Base-by-base conservation (phyloP, 2,113 vertebrate genomes). In the Vombatus ursinus region DNA sequence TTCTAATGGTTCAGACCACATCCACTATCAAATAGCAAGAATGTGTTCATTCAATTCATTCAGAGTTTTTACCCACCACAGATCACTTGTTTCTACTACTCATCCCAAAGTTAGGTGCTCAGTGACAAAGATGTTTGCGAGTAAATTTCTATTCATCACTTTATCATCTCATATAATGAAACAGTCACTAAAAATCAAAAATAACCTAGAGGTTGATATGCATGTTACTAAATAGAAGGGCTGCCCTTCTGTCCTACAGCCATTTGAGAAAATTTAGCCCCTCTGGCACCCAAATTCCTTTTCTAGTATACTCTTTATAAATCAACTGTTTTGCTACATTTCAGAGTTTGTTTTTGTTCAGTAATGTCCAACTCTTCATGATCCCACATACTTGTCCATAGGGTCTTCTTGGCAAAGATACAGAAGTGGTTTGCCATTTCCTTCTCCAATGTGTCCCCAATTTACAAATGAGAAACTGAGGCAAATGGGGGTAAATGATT, bases 141-240 rank as follows among this genome's bases (percentile, higher is more conserved):
- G 96, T 97, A 97, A 96, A 97, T 97, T 97, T 97, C 95, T 97
- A 95, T 97, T 97, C 97, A 95, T 95, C 93, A 96, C 96, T 97
- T 97, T 95, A 97, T 97, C 97, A 95, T 91, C 96, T 94, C 93
- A 25, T 94, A 97, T 68, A 97, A 97, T 97, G 96, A 98, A 97
- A 98, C 93, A 84, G 92, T 97, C 95, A 98, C 97, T 97, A 97
- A 96, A 93, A 92, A 68, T 49, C 52, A 52, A 57, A 54, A 97
- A 97, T 94, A 37, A 96, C 93, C 93, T 93, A 90, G 91, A 96
- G 93, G 96, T 92, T 96, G 90, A 97, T 94, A 97, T 97, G 92
- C n/a, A 24, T 95, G 96, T 97, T 97, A 96, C 91, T 96, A 98
- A 98, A 98, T 94, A 98, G 95, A 97, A 97, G 92, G 96, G 93